phyloP scores from a whole-genome alignment of 2,888 invertebrate species.

The Amaurobius ferox region DNA sequence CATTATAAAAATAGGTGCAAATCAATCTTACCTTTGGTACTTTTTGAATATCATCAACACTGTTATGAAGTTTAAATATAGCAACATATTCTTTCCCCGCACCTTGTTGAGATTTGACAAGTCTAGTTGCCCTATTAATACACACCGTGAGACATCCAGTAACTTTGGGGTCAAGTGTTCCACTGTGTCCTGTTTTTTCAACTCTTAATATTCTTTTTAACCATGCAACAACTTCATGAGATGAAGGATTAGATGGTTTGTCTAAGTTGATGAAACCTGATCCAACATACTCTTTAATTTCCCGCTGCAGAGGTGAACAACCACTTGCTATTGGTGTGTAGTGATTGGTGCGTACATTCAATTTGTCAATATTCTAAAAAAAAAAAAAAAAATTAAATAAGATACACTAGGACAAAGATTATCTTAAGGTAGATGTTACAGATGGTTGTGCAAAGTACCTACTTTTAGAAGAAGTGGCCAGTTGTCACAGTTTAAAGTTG shows the following conservation, averaged over 20 bases:
- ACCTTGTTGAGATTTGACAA: slow-evolving; percentile 98
- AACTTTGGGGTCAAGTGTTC: slow-evolving; percentile 98
- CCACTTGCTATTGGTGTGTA: slow-evolving; percentile 97
- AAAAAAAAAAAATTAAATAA: slow-evolving; percentile 74
- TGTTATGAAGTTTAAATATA: slow-evolving; percentile 94
- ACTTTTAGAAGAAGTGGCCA: slow-evolving; percentile 97
- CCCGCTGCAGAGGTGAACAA: slow-evolving; percentile 92
- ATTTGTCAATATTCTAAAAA: slow-evolving; percentile 90
- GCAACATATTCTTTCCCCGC: slow-evolving; percentile 99
- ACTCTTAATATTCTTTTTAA: slow-evolving; percentile 97
- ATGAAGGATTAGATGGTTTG: slow-evolving; percentile 99
- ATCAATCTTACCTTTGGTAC: slow-evolving; percentile 77
- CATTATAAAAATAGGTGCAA: background rate
- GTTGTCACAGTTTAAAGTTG: slow-evolving; percentile 89
- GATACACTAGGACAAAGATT: background rate
- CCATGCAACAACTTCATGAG: slow-evolving; percentile 99
- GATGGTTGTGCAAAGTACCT: slow-evolving; percentile 69
- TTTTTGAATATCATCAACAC: slow-evolving; percentile 83
- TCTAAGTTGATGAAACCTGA: slow-evolving; percentile 97
- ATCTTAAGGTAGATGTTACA: too few relatives aligned
- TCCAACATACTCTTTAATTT: slow-evolving; percentile 91
- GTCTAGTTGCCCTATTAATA: slow-evolving; percentile 95
- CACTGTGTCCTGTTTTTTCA: slow-evolving; percentile 99
- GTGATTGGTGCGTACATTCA: slow-evolving; percentile 95
- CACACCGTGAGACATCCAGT: slow-evolving; percentile 98